Evolutionary conservation across 2,888 invertebrate species (phyloP), one percentile per base, ranked within the genome.

Genomic region (Dynastes hyllus): DNA sequence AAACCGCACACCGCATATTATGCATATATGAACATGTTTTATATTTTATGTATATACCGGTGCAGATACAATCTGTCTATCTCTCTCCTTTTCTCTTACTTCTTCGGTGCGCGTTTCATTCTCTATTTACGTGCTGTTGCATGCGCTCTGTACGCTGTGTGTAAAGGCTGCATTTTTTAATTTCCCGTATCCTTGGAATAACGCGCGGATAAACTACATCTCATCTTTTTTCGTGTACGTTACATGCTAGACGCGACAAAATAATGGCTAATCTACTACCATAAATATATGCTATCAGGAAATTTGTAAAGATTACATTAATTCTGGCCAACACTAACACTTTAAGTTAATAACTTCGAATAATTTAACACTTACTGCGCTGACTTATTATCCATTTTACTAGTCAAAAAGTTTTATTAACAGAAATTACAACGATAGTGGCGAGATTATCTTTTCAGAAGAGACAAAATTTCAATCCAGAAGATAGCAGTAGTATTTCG

Each of bases 1-100:
- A 83, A 82, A 83, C 82, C 79, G 81, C 78, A 82, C 82, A 83
- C 83, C 81, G 82, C 82, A 82, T 83, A 84, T 84, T 84, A 84
- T 84, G 82, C 82, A 83, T 82, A 83, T 81, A 81, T 78, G 82
- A 81, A 84, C 83, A 82, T 80, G 83, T 82, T 83, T 83, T 83
- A 82, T 83, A 82, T 83, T 84, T 84, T 84, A 83, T 84, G 82
- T 81, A 81, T 80, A 79, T 75, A 53, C 76, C 69, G 73, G 79
- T 69, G 50, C 55, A 55, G 83, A 83, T 83, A 82, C 79, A 79
- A 83, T 83, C 82, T 80, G 13, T n/a, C 51, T 69, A 8, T 69
- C 50, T 51, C 50, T 51, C 51, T 29, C 69, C 50, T 29, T 51
- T 50, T 69, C 51, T 51, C 69, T 69, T 29, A 29, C 51, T 51